Evolutionary conservation across 2,113 vertebrate genomes (phyloP).

Genomic region (Pelecanus crispus): DNA sequence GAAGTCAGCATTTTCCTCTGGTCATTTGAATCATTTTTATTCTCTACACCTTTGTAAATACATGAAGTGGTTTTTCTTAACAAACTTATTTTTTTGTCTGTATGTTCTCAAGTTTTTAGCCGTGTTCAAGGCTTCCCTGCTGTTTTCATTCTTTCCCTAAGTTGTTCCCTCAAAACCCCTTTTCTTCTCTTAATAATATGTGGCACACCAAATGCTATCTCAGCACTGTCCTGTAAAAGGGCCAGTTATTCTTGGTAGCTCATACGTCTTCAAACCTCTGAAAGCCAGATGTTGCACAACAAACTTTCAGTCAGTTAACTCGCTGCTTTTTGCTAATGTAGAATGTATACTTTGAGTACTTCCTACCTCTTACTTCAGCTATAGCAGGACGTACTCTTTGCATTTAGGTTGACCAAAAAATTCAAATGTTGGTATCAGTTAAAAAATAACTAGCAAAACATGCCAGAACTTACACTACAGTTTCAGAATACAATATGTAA

Average conservation of each 20-base stretch:
- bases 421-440: background rate
- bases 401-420: background rate
- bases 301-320: background rate
- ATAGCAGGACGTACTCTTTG: background rate
- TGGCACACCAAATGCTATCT: background rate
- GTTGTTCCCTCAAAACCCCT: background rate
- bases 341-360: background rate
- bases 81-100: background rate
- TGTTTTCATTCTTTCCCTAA: background rate
- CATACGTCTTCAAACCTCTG: background rate
- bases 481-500: background rate
- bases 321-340: background rate
- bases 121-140: background rate
- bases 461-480: background rate
- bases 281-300: background rate
- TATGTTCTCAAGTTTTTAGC: background rate
- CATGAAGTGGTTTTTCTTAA: background rate
- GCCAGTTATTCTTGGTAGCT: background rate
- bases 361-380: background rate
- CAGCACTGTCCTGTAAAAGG: background rate
- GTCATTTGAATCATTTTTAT: background rate
- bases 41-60: background rate
- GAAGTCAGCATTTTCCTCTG: background rate
- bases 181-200: background rate
- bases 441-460: background rate